phyloP scores from a whole-genome alignment of 1,140 invertebrate genomes.

The Pseudomyrmex gracilis region DNA sequence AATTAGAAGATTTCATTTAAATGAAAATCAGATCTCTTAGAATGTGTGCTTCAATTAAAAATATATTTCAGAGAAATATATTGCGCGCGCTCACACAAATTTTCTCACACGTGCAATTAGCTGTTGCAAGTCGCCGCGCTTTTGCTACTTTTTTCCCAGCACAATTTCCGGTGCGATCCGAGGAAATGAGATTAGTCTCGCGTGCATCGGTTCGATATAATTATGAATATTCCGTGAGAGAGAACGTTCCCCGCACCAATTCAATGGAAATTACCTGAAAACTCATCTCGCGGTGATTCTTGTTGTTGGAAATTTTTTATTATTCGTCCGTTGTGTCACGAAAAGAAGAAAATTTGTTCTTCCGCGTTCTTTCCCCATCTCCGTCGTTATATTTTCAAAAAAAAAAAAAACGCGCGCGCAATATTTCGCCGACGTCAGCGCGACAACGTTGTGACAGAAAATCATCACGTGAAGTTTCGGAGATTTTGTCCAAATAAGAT shows the following conservation, averaged over 20 bases:
- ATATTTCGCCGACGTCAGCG: too few relatives aligned
- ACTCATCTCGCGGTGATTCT: background rate
- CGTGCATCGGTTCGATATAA: conserved; percentile 16
- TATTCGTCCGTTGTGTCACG: too few relatives aligned
- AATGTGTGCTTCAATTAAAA: background rate
- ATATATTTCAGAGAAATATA: background rate
- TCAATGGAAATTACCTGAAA: background rate
- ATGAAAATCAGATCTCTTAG: background rate
- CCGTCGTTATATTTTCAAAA: too few relatives aligned
- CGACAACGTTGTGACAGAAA: too few relatives aligned
- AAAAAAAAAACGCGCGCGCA: too few relatives aligned
- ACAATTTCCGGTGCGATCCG: conserved; percentile 5
- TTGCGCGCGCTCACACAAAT: background rate
- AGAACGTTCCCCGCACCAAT: background rate
- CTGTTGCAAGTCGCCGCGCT: background rate
- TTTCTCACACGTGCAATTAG: background rate
- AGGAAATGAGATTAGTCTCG: conserved; percentile 2
- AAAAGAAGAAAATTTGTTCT: too few relatives aligned
- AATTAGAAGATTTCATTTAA: background rate
- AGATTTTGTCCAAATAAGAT: too few relatives aligned
- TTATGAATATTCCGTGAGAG: conserved; percentile 1
- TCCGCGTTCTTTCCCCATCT: too few relatives aligned
- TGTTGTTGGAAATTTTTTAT: background rate
- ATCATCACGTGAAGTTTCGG: too few relatives aligned
- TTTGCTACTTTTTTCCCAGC: conserved; percentile 6